Base-by-base conservation (phyloP, 2,888 invertebrate genomes). In the Cheilosia scutellata region DNA sequence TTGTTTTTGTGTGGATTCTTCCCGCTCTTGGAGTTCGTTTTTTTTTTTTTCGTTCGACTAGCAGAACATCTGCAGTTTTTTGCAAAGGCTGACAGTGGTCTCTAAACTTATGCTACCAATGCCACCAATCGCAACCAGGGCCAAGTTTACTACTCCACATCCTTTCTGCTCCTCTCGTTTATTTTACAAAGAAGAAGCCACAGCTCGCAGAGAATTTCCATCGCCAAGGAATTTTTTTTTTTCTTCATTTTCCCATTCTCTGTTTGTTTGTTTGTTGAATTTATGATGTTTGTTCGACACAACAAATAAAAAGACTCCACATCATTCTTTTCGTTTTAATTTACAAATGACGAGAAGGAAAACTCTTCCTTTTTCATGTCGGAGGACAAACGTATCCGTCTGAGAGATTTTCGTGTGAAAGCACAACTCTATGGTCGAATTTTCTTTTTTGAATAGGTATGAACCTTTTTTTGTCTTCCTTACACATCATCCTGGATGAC, bases 111-210 rank as follows among this genome's bases (percentile, higher is more conserved):
- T 75, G 83, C 58, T 84, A 70, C 83, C 47, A 11, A 4, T 11
- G 37, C 4, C 37, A 37, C 1, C 37, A 9, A 37, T 37, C 11
- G 37, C 37, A 53, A 58, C 57, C 74, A 63, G 74, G 78, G 57
- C 83, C 40, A 79, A 79, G 68, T 78, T 83, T 83, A 75, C 55
- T 80, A 60, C 51, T 70, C 53, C 53, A 68, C 42, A 13, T 29
- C 3, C 13, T 51, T 20, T 20, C 57, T 53, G 44, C 65, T 5
- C 13, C 2, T 16, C 40, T 75, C 71, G 57, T 79, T 70, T 68
- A 74, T 83, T 83, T 74, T 70, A 79, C 68, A 79, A 74, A 33
- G 13, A 42, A 58, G 49, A 68, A 63, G n/a, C 13, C 4, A 25
- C 29, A 57, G 27, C 47, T 51, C 49, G 33, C 20, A 68, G 58